These are phyloP conservation scores for Camponotus floridanus DNA, from an alignment of 1,140 invertebrate species.

Conservation along the genomic window DNA sequence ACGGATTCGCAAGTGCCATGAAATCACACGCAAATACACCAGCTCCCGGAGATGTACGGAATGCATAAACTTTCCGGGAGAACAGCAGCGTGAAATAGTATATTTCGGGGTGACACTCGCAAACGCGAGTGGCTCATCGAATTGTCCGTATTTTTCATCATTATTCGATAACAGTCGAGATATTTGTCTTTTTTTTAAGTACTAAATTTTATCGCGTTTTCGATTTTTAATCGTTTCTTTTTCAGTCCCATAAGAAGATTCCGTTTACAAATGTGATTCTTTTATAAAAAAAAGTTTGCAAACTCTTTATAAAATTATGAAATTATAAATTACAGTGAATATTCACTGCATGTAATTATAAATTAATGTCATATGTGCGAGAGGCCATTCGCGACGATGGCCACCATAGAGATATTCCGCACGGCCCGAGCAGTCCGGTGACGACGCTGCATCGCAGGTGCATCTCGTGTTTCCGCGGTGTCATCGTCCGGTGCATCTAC, in stretches of 20 bases:
- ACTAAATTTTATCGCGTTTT: not conserved
- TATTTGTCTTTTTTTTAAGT: not conserved
- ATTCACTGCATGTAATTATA: too few species aligned
- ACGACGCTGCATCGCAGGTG: slow-evolving; percentile 23
- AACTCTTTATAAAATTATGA: too few species aligned
- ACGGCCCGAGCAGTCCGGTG: not conserved
- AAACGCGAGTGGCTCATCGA: not conserved
- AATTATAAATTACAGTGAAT: too few species aligned
- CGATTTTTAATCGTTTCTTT: too few species aligned
- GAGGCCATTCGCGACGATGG: too few species aligned
- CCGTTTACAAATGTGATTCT: too few species aligned
- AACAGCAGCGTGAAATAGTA: slow-evolving; percentile 42
- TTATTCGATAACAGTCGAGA: not conserved
- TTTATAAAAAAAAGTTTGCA: too few species aligned
- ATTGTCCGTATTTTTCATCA: not conserved
- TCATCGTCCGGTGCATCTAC: slow-evolving; percentile 53
- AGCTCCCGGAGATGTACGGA: not conserved
- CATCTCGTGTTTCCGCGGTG: slow-evolving; percentile 67
- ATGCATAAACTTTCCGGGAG: slow-evolving; percentile 31
- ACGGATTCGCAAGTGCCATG: slow-evolving; percentile 56
- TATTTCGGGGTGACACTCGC: slow-evolving; percentile 17
- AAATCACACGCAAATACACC: slow-evolving; percentile 55
- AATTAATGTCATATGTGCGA: too few species aligned
- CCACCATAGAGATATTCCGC: too few species aligned
- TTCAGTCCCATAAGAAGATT: too few species aligned